These are phyloP conservation scores for Luperina nickerlii DNA, from an alignment of 2,888 invertebrate genomes.

Conservation along the genomic window DNA sequence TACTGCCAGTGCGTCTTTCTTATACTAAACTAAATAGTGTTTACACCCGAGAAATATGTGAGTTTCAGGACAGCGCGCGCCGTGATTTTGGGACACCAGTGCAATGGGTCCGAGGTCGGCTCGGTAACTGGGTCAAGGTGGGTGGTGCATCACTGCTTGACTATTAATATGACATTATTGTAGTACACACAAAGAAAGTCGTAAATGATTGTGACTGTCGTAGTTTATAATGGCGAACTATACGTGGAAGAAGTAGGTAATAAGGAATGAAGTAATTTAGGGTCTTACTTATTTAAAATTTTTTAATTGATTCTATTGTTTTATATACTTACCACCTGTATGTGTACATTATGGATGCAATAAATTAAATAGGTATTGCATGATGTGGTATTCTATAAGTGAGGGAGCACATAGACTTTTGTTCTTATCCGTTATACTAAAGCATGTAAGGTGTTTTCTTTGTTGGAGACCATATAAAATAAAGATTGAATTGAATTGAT, in stretches of 20 bases:
- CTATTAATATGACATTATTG: background rate
- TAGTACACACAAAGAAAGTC: background rate
- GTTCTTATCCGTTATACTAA: too few relatives aligned
- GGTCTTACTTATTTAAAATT: too few relatives aligned
- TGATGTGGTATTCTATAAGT: too few relatives aligned
- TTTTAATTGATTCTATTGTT: too few relatives aligned
- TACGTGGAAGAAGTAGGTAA: background rate
- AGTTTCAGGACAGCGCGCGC: slow-evolving; percentile 41
- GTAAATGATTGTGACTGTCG: background rate
- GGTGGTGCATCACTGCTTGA: background rate
- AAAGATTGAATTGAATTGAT: too few relatives aligned
- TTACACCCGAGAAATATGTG: slow-evolving; percentile 4
- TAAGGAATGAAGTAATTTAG: background rate
- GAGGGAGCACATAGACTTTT: too few relatives aligned
- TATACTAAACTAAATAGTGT: slow-evolving; percentile 6
- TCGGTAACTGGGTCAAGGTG: slow-evolving; percentile 51
- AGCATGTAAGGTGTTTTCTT: too few relatives aligned
- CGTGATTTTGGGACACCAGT: slow-evolving; percentile 37
- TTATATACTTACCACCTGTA: too few relatives aligned
- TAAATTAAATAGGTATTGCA: too few relatives aligned
- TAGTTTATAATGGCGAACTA: background rate
- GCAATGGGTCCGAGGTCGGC: slow-evolving; percentile 42
- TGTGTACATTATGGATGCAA: too few relatives aligned
- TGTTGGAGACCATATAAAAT: too few relatives aligned
- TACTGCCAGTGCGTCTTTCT: slow-evolving; percentile 2